Percentiles rank a stretch among this genome's conserved stretches.
Evolutionary conservation across 30 jellyfish, hydroid and myxozoan genomes (phyloP).

Genomic region (Morbakka virulenta): DNA sequence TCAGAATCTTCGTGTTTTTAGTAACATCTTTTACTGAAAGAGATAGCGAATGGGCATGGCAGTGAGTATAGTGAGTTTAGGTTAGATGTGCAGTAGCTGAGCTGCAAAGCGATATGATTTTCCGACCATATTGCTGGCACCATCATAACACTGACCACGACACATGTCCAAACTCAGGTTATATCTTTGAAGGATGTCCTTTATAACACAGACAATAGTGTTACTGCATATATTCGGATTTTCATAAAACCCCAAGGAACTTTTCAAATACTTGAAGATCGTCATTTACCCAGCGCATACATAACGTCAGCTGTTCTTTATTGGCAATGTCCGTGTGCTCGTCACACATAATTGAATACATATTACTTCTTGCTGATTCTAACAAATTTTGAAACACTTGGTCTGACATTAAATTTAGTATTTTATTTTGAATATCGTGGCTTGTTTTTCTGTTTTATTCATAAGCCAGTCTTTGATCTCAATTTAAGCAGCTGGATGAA

Average conservation of each 20-base stretch:
- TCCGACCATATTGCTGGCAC: conserved; percentile 65
- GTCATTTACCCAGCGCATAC: conserved; percentile 63
- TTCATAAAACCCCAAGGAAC: conserved; percentile 48
- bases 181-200: conserved; percentile 1
- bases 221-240: conserved; percentile 14
- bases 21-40: conserved; percentile 25
- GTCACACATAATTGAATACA: too few relatives aligned
- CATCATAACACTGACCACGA: conserved; percentile 61
- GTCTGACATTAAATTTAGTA: conserved; percentile 14
- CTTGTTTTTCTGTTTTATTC: conserved; percentile 21
- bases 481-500: conserved; percentile 24
- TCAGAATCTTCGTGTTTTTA: too few relatives aligned
- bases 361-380: not conserved
- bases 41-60: conserved; percentile 60
- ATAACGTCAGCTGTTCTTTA: conserved; percentile 44
- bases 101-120: conserved; percentile 50
- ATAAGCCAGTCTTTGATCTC: conserved; percentile 22
- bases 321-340: too few relatives aligned
- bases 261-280: conserved; percentile 26
- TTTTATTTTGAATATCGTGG: conserved; percentile 36
- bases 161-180: conserved; percentile 20
- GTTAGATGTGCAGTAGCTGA: conserved; percentile 41
- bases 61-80: conserved; percentile 58
- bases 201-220: conserved; percentile 48
- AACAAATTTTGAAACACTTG: conserved; percentile 2